Percentiles rank a stretch among this genome's conserved stretches.
Evolutionary conservation across 2,797 vertebrate genomes (phyloP).

Genomic region (Sphenopsis melanotis): DNA sequence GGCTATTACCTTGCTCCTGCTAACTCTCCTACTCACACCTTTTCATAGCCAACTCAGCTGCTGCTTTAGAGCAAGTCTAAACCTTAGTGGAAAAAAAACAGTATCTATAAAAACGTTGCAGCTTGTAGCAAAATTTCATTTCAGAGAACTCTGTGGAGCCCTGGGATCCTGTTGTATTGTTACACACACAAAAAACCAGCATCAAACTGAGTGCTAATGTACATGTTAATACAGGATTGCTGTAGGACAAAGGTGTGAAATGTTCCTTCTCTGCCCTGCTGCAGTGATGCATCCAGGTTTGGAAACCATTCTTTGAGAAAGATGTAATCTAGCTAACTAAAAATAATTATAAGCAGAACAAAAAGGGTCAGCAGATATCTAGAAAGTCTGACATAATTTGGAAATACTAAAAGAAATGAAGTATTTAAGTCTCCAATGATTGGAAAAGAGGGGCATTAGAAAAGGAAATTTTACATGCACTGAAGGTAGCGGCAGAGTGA

Average conservation of each 20-base stretch:
- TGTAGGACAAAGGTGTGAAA: not conserved
- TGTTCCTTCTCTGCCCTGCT: not conserved
- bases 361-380: not conserved
- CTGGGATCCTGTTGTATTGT: not conserved
- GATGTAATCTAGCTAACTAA: not conserved
- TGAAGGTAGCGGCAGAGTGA: not conserved
- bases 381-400: not conserved
- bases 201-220: not conserved
- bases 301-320: not conserved
- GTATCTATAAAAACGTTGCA: not conserved
- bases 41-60: not conserved
- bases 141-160: not conserved
- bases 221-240: not conserved
- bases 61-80: not conserved
- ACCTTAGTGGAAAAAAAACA: not conserved
- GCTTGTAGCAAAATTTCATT: not conserved
- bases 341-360: not conserved
- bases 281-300: not conserved
- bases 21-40: not conserved
- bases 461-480: not conserved
- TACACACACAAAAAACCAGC: not conserved
- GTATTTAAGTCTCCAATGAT: not conserved
- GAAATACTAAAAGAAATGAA: not conserved
- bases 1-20: rapidly evolving
- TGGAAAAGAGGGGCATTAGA: not conserved